Base-by-base conservation (phyloP, 37 sponge, comb jelly and placozoan genomes). In the Hormiphora californensis region DNA sequence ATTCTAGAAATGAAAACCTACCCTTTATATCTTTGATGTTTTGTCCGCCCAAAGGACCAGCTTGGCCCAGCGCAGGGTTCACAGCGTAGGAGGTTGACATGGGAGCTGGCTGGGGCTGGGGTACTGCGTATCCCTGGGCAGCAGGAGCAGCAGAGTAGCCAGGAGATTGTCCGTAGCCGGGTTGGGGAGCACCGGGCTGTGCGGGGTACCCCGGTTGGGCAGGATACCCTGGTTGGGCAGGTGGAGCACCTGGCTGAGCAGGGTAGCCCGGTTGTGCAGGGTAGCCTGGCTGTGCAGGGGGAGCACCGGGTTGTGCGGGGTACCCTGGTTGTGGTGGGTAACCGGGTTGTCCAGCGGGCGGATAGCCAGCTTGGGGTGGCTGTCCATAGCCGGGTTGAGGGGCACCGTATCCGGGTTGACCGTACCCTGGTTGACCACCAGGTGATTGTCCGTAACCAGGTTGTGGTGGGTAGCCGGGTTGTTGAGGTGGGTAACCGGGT, bases 401-500 rank as follows among this genome's bases (percentile, higher is more conserved):
- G 5, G 81, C 30, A 37, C 46, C 46, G 25, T 73, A 57, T 57
- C 61, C 61, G n/a, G 61, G 61, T 57, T 57, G 61, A 5, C 27
- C 30, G 61, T 57, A 73, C 0, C 81, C 81, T 21, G 81, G 44
- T 73, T 73, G 81, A n/a, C n/a, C n/a, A n/a, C n/a, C n/a, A n/a
- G n/a, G n/a, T n/a, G n/a, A n/a, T n/a, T n/a, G n/a, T n/a, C n/a
- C n/a, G n/a, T n/a, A n/a, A n/a, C n/a, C n/a, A n/a, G n/a, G n/a
- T 41, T 73, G 81, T 22, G 81, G 81, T 32, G 81, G 81, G 1
- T 40, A 40, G 81, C 81, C 81, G 23, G 81, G 81, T 40, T 73
- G 81, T 41, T 73, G 81, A 0, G 81, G 81, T 17, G 81, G 81
- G 23, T 73, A 73, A 25, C 81, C 81, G 21, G 81, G 81, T 73